These are phyloP conservation scores for Eonycteris spelaea DNA, from an alignment of 2,113 vertebrate genomes.

Conservation along the genomic window DNA sequence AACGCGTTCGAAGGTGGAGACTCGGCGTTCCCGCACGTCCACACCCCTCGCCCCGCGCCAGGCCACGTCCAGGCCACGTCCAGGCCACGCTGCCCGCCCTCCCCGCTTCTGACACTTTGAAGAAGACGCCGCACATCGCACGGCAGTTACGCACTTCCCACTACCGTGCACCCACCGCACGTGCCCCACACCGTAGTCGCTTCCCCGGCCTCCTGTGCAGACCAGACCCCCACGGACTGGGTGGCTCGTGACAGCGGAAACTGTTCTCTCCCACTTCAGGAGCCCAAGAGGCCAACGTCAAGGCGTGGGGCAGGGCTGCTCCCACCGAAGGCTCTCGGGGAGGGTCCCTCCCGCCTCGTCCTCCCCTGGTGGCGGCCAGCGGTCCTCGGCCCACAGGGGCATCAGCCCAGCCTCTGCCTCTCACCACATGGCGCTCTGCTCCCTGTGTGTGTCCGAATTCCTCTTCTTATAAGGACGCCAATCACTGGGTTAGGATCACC, in stretches of 20 bases:
- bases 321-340: neutral
- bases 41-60: neutral
- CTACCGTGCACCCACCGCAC: neutral
- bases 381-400: rapidly evolving
- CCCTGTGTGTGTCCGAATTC: neutral
- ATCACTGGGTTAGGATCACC: neutral
- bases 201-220: neutral
- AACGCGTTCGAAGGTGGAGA: too few relatives aligned
- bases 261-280: neutral
- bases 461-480: neutral
- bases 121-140: neutral
- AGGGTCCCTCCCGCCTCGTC: neutral
- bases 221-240: too few relatives aligned
- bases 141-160: rapidly evolving
- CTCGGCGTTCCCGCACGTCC: rapidly evolving
- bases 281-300: too few relatives aligned
- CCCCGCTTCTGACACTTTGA: neutral
- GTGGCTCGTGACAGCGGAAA: too few relatives aligned
- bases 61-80: neutral
- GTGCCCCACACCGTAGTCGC: neutral
- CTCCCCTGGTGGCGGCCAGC: rapidly evolving
- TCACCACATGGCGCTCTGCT: neutral
- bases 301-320: too few relatives aligned
- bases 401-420: too few relatives aligned
- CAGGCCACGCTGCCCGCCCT: rapidly evolving